A percentile compares a stretch with the other conserved stretches of the same genome.
Conservation (phyloP, 35 echinoderm and acorn worm genomes). For the Ophioderma brevispina region DNA sequence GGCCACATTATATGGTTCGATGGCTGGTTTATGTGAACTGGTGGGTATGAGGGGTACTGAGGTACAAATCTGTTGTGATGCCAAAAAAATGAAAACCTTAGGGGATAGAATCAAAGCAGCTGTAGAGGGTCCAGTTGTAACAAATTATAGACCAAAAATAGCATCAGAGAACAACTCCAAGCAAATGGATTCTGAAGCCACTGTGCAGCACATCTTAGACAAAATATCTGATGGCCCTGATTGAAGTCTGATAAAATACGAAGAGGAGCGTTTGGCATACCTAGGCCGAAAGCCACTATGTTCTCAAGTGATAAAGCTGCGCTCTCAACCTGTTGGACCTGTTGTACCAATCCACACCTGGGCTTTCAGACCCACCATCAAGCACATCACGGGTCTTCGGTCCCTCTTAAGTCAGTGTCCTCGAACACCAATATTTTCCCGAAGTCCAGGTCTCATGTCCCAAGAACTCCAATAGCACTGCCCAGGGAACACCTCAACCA, state of each 20-base stretch:
- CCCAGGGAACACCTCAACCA: constrained; percentile 24
- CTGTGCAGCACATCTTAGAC: constrained; percentile 78
- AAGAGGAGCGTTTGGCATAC: constrained; percentile 86
- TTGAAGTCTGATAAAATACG: constrained; percentile 61
- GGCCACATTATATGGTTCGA: constrained; percentile 85
- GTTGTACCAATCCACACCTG: constrained; percentile 23
- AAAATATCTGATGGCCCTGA: constrained; percentile 66
- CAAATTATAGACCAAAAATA: constrained; percentile 89
- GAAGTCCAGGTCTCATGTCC: neutral
- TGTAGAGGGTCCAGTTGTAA: constrained; percentile 67
- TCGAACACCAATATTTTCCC: neutral
- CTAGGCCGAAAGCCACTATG: constrained; percentile 77
- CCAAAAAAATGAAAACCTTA: constrained; percentile 66
- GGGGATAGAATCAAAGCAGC: constrained; percentile 75
- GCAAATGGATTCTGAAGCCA: constrained; percentile 92
- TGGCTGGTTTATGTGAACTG: constrained; percentile 81
- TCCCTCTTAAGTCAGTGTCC: neutral
- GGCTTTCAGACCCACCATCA: neutral
- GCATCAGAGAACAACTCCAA: constrained; percentile 93
- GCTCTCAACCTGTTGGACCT: constrained; percentile 64
- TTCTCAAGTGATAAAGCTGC: constrained; percentile 82
- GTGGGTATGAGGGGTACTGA: too few relatives aligned
- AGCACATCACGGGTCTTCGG: neutral
- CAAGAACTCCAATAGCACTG: neutral
- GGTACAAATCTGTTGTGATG: constrained; percentile 85